Conservation (phyloP, 1,140 invertebrate genomes). For the Bombus ignitus region DNA sequence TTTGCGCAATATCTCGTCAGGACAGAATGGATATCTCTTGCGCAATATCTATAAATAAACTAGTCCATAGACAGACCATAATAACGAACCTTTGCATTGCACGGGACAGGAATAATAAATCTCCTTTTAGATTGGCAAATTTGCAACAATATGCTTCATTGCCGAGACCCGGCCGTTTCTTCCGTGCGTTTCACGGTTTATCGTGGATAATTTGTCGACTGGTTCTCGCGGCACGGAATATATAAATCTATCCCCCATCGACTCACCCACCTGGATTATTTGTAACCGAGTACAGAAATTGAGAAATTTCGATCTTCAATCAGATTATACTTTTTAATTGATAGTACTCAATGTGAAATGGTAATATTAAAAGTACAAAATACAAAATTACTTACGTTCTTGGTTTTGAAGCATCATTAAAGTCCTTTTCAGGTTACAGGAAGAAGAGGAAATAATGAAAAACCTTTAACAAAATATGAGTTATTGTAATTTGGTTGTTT, state of each 20-base stretch:
- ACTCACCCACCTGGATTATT: background rate
- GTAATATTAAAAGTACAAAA: too few relatives aligned
- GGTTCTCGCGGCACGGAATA: background rate
- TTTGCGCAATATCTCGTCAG: slow-evolving; percentile 68
- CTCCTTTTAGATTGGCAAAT: slow-evolving; percentile 13
- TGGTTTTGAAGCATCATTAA: too few relatives aligned
- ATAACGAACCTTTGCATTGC: slow-evolving; percentile 15
- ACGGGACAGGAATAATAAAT: slow-evolving; percentile 35
- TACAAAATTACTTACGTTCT: too few relatives aligned
- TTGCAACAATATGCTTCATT: slow-evolving; percentile 25
- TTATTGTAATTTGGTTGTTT: too few relatives aligned
- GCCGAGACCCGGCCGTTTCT: background rate
- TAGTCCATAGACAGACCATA: slow-evolving; percentile 42
- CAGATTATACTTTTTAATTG: too few relatives aligned
- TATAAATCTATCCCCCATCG: slow-evolving; percentile 11
- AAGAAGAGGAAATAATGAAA: too few relatives aligned
- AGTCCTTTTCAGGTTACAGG: too few relatives aligned
- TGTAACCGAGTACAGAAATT: background rate
- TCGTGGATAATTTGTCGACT: slow-evolving; percentile 16
- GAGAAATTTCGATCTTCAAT: too few relatives aligned
- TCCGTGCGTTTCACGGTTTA: slow-evolving; percentile 19
- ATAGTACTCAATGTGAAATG: too few relatives aligned
- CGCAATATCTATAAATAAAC: slow-evolving; percentile 73
- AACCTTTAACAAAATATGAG: too few relatives aligned
- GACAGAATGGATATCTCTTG: slow-evolving; percentile 62